A percentile compares a stretch with the other conserved stretches of the same genome.
Conservation (phyloP, 2,797 vertebrate genomes). For the Astyanax mexicanus region DNA sequence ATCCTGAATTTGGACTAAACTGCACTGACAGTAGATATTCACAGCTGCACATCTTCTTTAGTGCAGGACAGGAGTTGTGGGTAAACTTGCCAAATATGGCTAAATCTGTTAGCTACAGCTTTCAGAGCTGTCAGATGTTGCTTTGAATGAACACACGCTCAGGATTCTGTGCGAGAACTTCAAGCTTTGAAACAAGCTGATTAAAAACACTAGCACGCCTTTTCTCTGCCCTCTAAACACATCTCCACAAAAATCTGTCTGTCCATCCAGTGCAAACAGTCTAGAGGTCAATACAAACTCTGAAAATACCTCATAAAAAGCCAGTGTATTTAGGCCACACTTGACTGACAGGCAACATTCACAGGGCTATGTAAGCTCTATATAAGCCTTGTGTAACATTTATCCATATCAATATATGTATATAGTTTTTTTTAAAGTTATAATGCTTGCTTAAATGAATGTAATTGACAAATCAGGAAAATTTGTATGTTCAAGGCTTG, state of each 20-base stretch:
- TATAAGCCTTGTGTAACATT: too few species aligned
- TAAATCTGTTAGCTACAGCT: too few species aligned
- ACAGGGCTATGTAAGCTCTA: too few species aligned
- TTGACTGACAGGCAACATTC: too few species aligned
- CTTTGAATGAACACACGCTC: conserved; percentile 2
- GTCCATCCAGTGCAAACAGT: conserved; percentile 16
- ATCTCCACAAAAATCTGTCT: conserved; percentile 21
- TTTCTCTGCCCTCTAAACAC: neutral
- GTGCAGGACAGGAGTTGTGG: neutral
- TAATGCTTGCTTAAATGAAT: too few species aligned
- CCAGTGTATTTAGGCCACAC: too few species aligned
- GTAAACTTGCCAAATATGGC: conserved; percentile 27
- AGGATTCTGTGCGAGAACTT: neutral
- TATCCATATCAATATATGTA: too few species aligned
- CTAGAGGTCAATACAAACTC: conserved; percentile 13
- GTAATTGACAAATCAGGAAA: too few species aligned
- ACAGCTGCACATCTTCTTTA: conserved; percentile 14
- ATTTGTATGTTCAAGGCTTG: too few species aligned
- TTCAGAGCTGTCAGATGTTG: conserved; percentile 5
- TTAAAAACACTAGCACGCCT: neutral
- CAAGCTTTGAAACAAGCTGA: conserved; percentile 6
- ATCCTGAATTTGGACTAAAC: conserved; percentile 8
- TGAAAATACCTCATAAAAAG: conserved; percentile 22
- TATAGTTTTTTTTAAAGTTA: too few species aligned
- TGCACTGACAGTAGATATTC: neutral